Conservation (phyloP, 2,888 invertebrate species). For the Rhagonycha lutea region DNA sequence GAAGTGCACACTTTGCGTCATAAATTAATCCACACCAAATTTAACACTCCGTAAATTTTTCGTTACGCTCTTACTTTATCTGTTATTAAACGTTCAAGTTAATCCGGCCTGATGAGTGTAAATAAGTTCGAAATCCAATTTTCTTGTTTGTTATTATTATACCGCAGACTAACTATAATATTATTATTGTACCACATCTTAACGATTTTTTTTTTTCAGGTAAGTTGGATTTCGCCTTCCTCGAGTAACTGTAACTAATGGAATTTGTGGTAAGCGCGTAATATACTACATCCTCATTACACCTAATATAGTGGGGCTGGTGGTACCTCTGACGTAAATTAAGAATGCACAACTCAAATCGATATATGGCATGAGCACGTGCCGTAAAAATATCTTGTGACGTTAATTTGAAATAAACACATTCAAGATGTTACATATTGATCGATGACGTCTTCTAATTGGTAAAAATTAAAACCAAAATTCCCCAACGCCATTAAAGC, state of each 20-base stretch:
- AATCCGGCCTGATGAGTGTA: neutral
- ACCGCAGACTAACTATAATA: no score
- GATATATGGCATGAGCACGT: neutral
- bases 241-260: no score
- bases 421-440: neutral
- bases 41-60: neutral
- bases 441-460: neutral
- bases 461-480: neutral
- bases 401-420: neutral
- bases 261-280: no score
- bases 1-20: constrained; percentile 32
- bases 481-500: neutral
- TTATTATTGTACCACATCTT: neutral
- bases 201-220: neutral
- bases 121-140: neutral
- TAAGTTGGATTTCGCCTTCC: neutral
- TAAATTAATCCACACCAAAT: constrained; percentile 36
- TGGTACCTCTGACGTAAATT: no score
- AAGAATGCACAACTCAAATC: neutral
- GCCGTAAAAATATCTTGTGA: neutral
- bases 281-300: no score
- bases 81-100: neutral
- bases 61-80: neutral
- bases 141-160: no score
- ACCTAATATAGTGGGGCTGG: no score